Conservation (phyloP, 2,888 invertebrate genomes). For the Oxystoma pomonae region DNA sequence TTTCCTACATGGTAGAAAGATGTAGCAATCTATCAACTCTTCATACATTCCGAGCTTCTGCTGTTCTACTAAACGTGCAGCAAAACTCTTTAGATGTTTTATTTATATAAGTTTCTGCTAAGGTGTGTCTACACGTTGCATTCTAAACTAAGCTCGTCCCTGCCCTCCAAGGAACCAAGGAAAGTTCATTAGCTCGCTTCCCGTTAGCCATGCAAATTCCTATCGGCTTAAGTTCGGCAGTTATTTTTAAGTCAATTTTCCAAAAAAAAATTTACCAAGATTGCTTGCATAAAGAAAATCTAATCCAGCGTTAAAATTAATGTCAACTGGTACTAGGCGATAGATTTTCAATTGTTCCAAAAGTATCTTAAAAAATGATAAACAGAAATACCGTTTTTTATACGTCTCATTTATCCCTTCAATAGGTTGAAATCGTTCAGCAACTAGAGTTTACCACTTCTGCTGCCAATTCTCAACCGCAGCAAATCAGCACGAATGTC, state of each 20-base stretch:
- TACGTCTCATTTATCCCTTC: too few species aligned
- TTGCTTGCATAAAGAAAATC: too few species aligned
- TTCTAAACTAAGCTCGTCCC: background rate
- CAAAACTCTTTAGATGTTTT: background rate
- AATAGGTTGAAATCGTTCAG: conserved; percentile 76
- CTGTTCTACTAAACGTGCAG: background rate
- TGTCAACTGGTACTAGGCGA: too few species aligned
- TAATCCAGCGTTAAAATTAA: too few species aligned
- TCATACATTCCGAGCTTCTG: background rate
- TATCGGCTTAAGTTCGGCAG: background rate
- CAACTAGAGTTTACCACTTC: conserved; percentile 87
- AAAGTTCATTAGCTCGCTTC: background rate
- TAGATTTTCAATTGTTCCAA: too few species aligned
- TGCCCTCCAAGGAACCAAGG: background rate
- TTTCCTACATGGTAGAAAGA: too few species aligned
- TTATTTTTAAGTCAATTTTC: too few species aligned
- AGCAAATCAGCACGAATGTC: conserved; percentile 88
- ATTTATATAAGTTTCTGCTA: background rate
- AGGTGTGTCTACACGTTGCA: background rate
- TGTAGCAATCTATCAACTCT: background rate
- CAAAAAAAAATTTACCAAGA: too few species aligned
- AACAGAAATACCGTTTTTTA: too few species aligned
- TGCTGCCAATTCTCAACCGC: conserved; percentile 80
- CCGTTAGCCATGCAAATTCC: background rate
- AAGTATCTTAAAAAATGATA: too few species aligned